Percentiles rank a stretch among this genome's conserved stretches.
Conservation (phyloP, 2,113 vertebrate genomes). For the Epinephelus fuscoguttatus region DNA sequence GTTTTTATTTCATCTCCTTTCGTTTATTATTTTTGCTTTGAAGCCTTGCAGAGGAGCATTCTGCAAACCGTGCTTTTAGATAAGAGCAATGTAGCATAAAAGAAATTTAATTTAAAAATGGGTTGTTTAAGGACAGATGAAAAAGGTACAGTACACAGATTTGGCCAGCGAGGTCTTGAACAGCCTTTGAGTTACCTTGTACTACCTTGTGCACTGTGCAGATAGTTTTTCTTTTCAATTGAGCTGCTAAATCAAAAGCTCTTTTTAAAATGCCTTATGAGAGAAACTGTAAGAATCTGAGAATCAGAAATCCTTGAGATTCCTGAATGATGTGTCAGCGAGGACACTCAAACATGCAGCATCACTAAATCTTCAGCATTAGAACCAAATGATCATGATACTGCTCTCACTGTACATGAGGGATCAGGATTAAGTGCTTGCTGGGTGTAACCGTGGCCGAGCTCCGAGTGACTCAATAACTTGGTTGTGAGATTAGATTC, state of each 20-base stretch:
- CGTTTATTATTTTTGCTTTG: slow-evolving; percentile 6
- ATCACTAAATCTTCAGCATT: slow-evolving; percentile 6
- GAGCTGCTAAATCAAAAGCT: neutral
- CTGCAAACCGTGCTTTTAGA: slow-evolving; percentile 1
- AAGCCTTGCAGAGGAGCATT: slow-evolving; percentile 7
- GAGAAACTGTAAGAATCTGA: neutral
- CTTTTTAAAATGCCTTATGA: neutral
- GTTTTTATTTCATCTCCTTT: neutral
- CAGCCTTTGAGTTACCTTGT: neutral
- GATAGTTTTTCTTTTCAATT: neutral
- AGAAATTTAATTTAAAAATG: neutral
- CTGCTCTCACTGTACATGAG: neutral
- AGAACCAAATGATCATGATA: slow-evolving; percentile 40
- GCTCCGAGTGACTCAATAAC: slow-evolving; percentile 60
- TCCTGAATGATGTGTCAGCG: neutral
- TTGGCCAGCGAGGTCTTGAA: neutral
- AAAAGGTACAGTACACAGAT: neutral
- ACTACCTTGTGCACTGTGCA: neutral
- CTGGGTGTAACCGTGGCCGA: slow-evolving; percentile 46
- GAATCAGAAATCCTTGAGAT: neutral
- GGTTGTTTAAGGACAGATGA: slow-evolving; percentile 6
- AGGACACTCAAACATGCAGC: neutral
- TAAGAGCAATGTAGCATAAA: neutral
- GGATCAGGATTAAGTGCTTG: slow-evolving; percentile 65
- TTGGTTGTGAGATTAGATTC: slow-evolving; percentile 69